Conservation (phyloP, 2,113 vertebrate species). For the Cephalopterus ornatus region DNA sequence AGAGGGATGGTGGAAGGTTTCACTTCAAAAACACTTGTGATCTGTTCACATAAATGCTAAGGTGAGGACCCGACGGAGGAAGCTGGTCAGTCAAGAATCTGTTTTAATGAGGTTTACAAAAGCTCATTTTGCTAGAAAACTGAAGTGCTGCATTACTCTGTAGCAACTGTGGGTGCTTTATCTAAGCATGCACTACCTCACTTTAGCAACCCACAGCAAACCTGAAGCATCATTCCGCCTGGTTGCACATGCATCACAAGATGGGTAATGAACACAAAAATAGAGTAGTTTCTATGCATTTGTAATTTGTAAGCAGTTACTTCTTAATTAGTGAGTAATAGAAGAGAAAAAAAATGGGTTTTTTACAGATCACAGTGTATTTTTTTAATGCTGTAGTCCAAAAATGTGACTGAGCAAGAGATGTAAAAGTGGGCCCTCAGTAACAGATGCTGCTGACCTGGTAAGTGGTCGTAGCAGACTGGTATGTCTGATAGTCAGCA, state of each 20-base stretch:
- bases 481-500: background rate
- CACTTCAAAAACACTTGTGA: background rate
- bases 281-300: background rate
- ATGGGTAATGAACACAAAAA: background rate
- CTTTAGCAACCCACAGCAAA: background rate
- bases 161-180: background rate
- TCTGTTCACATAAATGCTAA: background rate
- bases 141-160: background rate
- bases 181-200: background rate
- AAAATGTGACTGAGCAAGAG: background rate
- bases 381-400: background rate
- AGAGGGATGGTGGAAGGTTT: background rate
- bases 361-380: background rate
- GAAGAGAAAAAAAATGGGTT: background rate
- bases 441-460: background rate
- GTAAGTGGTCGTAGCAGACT: background rate
- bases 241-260: background rate
- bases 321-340: background rate
- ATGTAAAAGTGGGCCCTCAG: background rate
- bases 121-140: background rate
- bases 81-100: background rate
- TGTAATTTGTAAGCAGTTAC: background rate
- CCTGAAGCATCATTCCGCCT: background rate
- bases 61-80: background rate
- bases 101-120: background rate